Base-by-base conservation (phyloP, 2,113 vertebrate species). In the Prochilodus magdalenae region DNA sequence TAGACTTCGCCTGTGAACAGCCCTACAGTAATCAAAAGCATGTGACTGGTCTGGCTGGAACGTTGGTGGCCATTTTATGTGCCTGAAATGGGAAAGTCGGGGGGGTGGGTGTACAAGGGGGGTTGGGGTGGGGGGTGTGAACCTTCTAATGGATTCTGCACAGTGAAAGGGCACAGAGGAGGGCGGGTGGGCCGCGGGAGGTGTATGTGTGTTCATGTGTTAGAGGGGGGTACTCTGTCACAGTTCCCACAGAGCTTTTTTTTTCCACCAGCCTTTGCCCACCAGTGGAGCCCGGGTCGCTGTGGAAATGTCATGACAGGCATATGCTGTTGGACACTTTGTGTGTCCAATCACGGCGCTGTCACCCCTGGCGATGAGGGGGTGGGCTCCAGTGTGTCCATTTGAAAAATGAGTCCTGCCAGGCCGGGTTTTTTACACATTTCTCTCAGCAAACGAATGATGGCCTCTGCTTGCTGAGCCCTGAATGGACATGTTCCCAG, bases 241-340 rank as follows among this genome's bases (percentile, higher is more conserved):
- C 78, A 81, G 77, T 80, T 80, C 77, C 26, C 72, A 71, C 85
- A 83, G 83, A 53, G 36, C 79, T 60, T 75, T 81, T 75, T 81
- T 81, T 77, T 49, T 71, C 67, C 83, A 75, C 65, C 73, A 73
- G 83, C 81, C 85, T 84, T 79, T 77, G 73, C 76, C 78, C 86
- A 80, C 75, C 71, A 93, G 93, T 93, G 92, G 90, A 91, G 93
- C 91, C 94, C 89, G 93, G 93, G 92, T 94, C 93, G 91, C 66
- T 2, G 71, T 81, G 82, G 80, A 86, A 84, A 86, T 87, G 83
- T 83, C 84, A 85, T 67, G 77, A 84, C 84, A 80, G 85, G 78
- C 86, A 87, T 86, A 85, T 85, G 87, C 79, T 86, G 51, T 85
- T 83, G 84, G 85, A 80, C 72, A 76, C 74, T 85, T 77, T 60